phyloP scores from a whole-genome alignment of 2,888 invertebrate species.

The Lasioglossum calceatum region DNA sequence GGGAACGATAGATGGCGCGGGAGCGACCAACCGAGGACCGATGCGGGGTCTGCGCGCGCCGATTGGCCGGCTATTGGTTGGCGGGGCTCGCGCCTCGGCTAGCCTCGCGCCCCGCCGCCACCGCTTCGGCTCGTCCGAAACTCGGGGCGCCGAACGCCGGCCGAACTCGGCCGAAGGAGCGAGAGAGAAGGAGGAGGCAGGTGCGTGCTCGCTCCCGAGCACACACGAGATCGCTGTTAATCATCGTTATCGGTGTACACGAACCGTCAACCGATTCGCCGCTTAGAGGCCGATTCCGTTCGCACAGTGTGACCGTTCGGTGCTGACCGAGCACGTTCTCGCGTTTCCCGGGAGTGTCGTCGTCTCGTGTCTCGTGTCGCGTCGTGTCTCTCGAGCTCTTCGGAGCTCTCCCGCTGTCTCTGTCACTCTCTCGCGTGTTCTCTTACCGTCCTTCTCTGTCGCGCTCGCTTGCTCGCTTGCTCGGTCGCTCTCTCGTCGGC shows the following conservation, averaged over 20 bases:
- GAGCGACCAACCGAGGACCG: constrained; percentile 4
- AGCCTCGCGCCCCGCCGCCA: not conserved
- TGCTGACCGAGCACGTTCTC: not conserved
- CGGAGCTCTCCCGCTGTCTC: not conserved
- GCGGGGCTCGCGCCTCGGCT: not conserved
- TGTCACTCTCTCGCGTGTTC: not conserved
- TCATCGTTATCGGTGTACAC: constrained; percentile 63
- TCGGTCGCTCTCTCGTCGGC: not conserved
- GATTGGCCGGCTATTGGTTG: constrained; percentile 37
- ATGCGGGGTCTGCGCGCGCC: not conserved
- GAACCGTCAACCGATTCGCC: constrained; percentile 52
- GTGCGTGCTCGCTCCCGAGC: constrained; percentile 39
- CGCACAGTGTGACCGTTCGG: constrained; percentile 33
- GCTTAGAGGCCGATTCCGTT: constrained; percentile 11
- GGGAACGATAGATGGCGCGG: constrained; percentile 28
- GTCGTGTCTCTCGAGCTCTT: not conserved
- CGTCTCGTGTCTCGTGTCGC: not conserved
- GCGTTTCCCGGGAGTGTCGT: constrained; percentile 10
- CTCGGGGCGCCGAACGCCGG: not conserved
- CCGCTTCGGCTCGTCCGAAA: not conserved
- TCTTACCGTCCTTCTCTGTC: not conserved
- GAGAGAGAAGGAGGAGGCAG: constrained; percentile 35
- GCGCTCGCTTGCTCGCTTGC: not conserved
- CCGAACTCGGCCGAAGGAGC: constrained; percentile 17
- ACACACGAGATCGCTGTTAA: constrained; percentile 50